These are phyloP conservation scores for Phortica variegata DNA, from an alignment of 1,140 invertebrate species.

Conservation along the genomic window DNA sequence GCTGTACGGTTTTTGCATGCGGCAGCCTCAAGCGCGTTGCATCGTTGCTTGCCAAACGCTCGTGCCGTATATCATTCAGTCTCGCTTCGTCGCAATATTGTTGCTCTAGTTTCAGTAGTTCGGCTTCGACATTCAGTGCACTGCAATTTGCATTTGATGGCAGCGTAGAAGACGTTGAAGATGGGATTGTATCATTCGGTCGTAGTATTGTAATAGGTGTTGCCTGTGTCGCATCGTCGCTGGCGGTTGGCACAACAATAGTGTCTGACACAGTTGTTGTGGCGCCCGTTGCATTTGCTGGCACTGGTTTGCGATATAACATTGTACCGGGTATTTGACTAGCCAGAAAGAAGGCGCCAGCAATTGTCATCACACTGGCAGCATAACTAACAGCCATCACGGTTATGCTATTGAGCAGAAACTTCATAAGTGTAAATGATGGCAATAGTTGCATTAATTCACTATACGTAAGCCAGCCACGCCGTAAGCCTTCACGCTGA, in stretches of 20 bases:
- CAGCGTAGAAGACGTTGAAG: not conserved
- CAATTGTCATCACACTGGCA: constrained; percentile 68
- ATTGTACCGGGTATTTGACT: constrained; percentile 62
- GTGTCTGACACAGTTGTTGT: constrained; percentile 1
- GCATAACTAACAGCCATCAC: constrained; percentile 72
- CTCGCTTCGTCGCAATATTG: constrained; percentile 34
- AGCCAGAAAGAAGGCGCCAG: constrained; percentile 69
- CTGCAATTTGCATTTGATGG: constrained; percentile 21
- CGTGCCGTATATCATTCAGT: constrained; percentile 22
- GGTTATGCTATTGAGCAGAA: constrained; percentile 65
- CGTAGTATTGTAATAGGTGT: not conserved
- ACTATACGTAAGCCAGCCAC: constrained; percentile 84
- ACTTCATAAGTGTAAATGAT: constrained; percentile 60
- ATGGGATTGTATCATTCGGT: not conserved
- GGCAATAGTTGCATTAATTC: constrained; percentile 71
- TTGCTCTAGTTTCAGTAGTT: constrained; percentile 35
- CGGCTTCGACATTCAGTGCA: constrained; percentile 37
- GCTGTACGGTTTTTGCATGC: constrained; percentile 8
- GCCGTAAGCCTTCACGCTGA: constrained; percentile 67
- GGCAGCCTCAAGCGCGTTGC: constrained; percentile 5
- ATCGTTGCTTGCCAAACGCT: constrained; percentile 2
- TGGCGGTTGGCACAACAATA: not conserved
- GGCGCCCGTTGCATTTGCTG: not conserved
- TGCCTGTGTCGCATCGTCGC: constrained; percentile 11
- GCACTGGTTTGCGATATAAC: constrained; percentile 33